These are phyloP conservation scores for Oreochromis mossambicus DNA, from an alignment of 2,797 vertebrate genomes.

Conservation along the genomic window DNA sequence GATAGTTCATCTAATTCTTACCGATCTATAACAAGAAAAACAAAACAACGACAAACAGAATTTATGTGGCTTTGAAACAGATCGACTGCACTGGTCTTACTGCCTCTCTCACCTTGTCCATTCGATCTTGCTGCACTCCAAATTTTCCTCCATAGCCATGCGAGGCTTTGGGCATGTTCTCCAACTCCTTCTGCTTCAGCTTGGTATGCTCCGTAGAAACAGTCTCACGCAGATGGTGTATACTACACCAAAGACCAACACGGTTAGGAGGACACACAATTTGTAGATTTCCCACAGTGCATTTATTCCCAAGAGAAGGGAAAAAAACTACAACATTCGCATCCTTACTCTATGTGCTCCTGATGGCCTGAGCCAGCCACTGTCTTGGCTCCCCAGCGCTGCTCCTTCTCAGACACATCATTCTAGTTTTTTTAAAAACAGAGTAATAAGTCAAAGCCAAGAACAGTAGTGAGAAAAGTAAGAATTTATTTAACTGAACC, in stretches of 20 bases:
- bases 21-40: not conserved
- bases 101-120: conserved; percentile 84
- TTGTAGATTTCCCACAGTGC: not conserved
- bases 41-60: not conserved
- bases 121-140: conserved; percentile 91
- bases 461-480: not conserved
- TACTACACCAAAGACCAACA: conserved; percentile 64
- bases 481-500: not conserved
- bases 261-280: not conserved
- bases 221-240: conserved; percentile 85
- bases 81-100: not conserved
- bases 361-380: conserved; percentile 94
- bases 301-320: not conserved
- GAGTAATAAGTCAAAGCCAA: not conserved
- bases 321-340: rapidly evolving
- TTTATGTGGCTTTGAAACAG: not conserved
- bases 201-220: conserved; percentile 89
- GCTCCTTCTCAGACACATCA: conserved; percentile 92
- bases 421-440: conserved; percentile 75
- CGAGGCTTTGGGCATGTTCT: conserved; percentile 87
- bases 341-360: conserved; percentile 91
- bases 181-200: conserved; percentile 88
- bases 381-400: conserved; percentile 96
- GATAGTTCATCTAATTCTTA: rapidly evolving
- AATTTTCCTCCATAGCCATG: conserved; percentile 94